Evolutionary conservation across 2,888 invertebrate genomes (phyloP).

Genomic region (Cryptocephalus moraei): DNA sequence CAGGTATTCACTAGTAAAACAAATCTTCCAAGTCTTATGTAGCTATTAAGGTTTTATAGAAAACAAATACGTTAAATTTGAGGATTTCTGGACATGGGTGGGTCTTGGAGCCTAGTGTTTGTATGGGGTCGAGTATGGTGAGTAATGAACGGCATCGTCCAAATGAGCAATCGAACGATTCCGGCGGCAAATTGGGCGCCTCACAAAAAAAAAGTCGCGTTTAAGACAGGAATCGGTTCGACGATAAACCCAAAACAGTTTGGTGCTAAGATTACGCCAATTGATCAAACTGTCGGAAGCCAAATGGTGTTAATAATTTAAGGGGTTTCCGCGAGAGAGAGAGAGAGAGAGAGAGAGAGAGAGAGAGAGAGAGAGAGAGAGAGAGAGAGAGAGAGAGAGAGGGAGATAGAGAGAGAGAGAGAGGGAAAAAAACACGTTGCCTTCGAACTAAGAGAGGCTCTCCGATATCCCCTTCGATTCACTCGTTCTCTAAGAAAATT

Average conservation of each 20-base stretch:
- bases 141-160: too few species aligned
- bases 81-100: too few species aligned
- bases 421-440: conserved; percentile 12
- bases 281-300: conserved; percentile 19
- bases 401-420: conserved; percentile 6
- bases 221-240: conserved; percentile 4
- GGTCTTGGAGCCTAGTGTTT: too few species aligned
- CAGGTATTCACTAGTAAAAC: too few species aligned
- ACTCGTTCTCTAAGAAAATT: conserved; percentile 7
- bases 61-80: too few species aligned
- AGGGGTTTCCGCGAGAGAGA: conserved; percentile 4
- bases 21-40: too few species aligned
- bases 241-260: conserved; percentile 9
- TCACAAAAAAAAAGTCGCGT: conserved; percentile 1
- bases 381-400: conserved; percentile 7
- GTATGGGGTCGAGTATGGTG: too few species aligned
- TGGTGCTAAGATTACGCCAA: conserved; percentile 17
- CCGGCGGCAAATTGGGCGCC: too few species aligned
- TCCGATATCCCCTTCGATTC: conserved; percentile 11
- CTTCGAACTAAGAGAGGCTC: conserved; percentile 12
- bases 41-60: too few species aligned
- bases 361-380: conserved; percentile 6
- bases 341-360: conserved; percentile 8
- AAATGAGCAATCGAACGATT: too few species aligned
- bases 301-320: conserved; percentile 19